Evolutionary conservation across 2,797 vertebrate genomes (phyloP).

Genomic region (Discoglossus pictus): DNA sequence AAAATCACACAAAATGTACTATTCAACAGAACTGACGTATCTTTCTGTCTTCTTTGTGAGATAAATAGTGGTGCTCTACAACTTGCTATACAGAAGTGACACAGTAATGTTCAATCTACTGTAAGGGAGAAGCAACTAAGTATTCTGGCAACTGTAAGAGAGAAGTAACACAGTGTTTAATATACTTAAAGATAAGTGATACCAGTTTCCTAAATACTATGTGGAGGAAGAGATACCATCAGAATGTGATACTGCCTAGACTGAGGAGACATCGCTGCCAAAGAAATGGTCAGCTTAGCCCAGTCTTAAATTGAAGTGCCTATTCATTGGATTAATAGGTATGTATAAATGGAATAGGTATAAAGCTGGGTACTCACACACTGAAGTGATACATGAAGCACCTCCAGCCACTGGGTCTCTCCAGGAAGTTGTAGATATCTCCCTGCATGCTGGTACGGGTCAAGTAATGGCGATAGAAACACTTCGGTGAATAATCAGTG

Average conservation of each 20-base stretch:
- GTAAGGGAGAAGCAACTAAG: too few species aligned
- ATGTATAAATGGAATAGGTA: neutral
- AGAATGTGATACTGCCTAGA: too few species aligned
- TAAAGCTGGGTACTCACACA: constrained; percentile 80
- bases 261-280: too few species aligned
- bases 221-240: too few species aligned
- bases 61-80: constrained; percentile 4
- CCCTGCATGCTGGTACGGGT: constrained; percentile 85
- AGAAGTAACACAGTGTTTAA: too few species aligned
- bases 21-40: too few species aligned
- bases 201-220: too few species aligned
- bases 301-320: neutral
- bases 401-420: constrained; percentile 85
- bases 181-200: too few species aligned
- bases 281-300: neutral
- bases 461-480: constrained; percentile 73
- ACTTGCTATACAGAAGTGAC: constrained; percentile 6
- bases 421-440: constrained; percentile 91
- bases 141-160: too few species aligned
- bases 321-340: neutral
- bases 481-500: constrained; percentile 52
- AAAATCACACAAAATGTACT: too few species aligned
- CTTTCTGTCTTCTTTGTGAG: too few species aligned
- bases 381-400: constrained; percentile 90
- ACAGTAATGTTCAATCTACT: too few species aligned